Conservation (phyloP, 2,888 invertebrate species). For the Spodoptera littoralis region DNA sequence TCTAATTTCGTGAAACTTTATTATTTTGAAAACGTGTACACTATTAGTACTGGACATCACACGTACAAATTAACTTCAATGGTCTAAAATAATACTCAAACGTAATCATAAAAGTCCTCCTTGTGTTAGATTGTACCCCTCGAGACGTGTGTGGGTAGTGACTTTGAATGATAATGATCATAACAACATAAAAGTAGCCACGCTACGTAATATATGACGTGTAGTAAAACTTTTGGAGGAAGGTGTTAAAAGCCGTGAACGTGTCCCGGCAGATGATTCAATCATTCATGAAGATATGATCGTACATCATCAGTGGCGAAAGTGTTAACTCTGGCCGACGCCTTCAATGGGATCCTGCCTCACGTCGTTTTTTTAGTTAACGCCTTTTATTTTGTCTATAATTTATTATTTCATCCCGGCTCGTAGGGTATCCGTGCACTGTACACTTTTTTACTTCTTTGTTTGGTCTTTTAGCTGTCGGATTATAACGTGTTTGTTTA, state of each 20-base stretch:
- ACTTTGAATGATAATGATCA: constrained; percentile 87
- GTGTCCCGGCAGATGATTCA: constrained; percentile 86
- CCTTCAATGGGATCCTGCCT: constrained; percentile 75
- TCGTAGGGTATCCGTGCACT: constrained; percentile 57
- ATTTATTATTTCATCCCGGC: constrained; percentile 73
- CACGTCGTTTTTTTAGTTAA: constrained; percentile 69
- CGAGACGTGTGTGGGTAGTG: constrained; percentile 79
- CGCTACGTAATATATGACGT: constrained; percentile 83
- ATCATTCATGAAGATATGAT: constrained; percentile 87
- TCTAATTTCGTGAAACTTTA: constrained; percentile 19
- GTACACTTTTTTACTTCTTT: constrained; percentile 60
- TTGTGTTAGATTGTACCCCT: constrained; percentile 61
- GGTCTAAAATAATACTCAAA: constrained; percentile 61
- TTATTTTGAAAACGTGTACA: constrained; percentile 4
- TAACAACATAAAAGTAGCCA: constrained; percentile 87
- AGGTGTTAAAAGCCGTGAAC: constrained; percentile 87
- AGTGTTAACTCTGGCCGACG: constrained; percentile 79
- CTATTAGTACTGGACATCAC: too few relatives aligned
- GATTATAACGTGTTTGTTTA: constrained; percentile 61
- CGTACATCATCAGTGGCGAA: constrained; percentile 86
- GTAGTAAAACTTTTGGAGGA: constrained; percentile 86
- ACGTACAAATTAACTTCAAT: constrained; percentile 31
- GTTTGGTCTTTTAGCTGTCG: constrained; percentile 61
- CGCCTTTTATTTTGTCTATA: constrained; percentile 75
- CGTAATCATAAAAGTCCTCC: constrained; percentile 60